Evolutionary conservation across 2,113 vertebrate species (phyloP).

Genomic region (Larimichthys crocea): DNA sequence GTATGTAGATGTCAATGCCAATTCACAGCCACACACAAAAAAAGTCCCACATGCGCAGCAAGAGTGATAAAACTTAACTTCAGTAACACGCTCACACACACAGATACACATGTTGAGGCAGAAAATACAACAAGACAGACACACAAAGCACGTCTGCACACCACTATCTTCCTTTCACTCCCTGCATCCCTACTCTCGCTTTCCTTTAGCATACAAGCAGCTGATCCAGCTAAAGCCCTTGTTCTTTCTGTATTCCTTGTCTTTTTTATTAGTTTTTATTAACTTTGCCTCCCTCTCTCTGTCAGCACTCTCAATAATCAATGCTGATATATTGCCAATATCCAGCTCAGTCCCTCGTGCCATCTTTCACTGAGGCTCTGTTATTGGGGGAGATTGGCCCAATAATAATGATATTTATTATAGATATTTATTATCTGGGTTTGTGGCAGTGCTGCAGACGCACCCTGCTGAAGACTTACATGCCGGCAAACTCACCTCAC

Average conservation of each 20-base stretch:
- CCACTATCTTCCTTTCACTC: constrained; percentile 52
- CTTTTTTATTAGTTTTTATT: constrained; percentile 89
- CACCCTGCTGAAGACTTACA: constrained; percentile 62
- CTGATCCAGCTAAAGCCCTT: constrained; percentile 85
- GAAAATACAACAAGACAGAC: constrained; percentile 22
- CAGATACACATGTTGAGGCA: constrained; percentile 26
- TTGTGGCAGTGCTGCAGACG: constrained; percentile 73
- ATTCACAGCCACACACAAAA: constrained; percentile 34
- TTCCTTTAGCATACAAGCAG: constrained; percentile 70
- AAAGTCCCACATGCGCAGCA: constrained; percentile 44
- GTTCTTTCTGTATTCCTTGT: constrained; percentile 83
- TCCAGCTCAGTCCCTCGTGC: constrained; percentile 83
- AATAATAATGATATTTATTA: constrained; percentile 90
- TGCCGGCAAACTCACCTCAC: constrained; percentile 21
- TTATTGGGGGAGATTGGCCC: constrained; percentile 86
- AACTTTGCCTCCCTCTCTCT: constrained; percentile 84
- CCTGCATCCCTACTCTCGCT: constrained; percentile 43
- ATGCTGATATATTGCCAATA: constrained; percentile 90
- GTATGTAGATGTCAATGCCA: constrained; percentile 49
- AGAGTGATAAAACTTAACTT: constrained; percentile 60
- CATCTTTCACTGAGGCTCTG: constrained; percentile 83
- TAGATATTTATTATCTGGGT: constrained; percentile 87
- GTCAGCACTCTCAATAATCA: constrained; percentile 88
- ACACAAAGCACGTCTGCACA: constrained; percentile 42
- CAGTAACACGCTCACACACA: constrained; percentile 34